Evolutionary conservation across 2,888 invertebrate genomes (phyloP), one percentile per base, ranked within the genome.

Genomic region (Trachelus tabidus): DNA sequence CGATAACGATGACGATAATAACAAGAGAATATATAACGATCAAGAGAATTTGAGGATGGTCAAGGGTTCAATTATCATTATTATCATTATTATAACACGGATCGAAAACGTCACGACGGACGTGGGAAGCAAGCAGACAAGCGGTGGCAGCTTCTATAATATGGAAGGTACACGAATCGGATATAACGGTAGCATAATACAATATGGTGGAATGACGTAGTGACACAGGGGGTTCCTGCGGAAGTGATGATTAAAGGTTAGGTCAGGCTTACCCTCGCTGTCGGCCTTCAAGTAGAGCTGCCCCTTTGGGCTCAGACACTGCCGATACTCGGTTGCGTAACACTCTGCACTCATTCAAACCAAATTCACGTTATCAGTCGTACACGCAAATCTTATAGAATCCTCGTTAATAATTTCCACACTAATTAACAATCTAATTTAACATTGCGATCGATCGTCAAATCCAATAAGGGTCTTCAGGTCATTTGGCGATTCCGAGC

Each of bases 241-340:
- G 86, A 88, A 88, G 87, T 89, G 89, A 85, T 89, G 89, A 89
- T 88, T 89, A 88, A 88, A 89, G 82, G 81, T 88, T 90, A 89
- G 89, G 87, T 89, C 87, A 86, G 89, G 92, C 96, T 96, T 96
- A 96, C 96, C 96, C 93, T 95, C 95, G 93, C 94, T 94, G 93
- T 96, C 96, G 92, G 95, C 94, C 94, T 96, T 96, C 93, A 96
- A 94, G 95, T 96, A 96, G 92, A 95, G 94, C 94, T 95, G 95
- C 93, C 96, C 96, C 94, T 95, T 93, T 90, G 95, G 95, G 93
- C 95, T 95, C 93, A 96, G 94, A 93, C 94, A 94, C 91, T 94
- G 94, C 92, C 95, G 95, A 93, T 93, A 95, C 94, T 95, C 95
- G 93, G 95, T 95, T 94, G 95, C 95, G 90, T 91, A 91, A 90